These are phyloP conservation scores for Chaetodon trifasciatus DNA, from an alignment of 2,797 vertebrate genomes.

Conservation along the genomic window DNA sequence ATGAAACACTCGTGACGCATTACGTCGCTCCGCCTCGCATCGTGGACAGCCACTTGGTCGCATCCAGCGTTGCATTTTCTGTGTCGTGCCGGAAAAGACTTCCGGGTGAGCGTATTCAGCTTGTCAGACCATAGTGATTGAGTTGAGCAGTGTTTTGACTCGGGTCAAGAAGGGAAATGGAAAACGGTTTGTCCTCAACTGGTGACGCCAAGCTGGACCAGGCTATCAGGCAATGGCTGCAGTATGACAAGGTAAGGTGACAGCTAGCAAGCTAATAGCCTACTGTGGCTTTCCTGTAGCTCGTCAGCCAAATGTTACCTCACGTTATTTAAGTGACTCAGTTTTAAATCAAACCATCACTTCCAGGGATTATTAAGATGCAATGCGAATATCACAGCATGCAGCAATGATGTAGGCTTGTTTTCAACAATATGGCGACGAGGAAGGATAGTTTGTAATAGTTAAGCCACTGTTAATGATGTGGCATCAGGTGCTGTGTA, in stretches of 20 bases:
- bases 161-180: conserved; percentile 69
- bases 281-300: not conserved
- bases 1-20: conserved; percentile 36
- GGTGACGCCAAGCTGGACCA: conserved; percentile 73
- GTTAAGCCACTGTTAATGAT: not conserved
- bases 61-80: not conserved
- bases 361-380: not conserved
- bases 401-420: not conserved
- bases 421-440: not conserved
- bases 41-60: not conserved
- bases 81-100: no score
- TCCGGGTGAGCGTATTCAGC: rapidly evolving
- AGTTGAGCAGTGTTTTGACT: not conserved
- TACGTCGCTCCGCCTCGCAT: conserved; percentile 36
- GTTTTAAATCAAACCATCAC: not conserved
- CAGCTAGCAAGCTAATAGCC: conserved; percentile 33
- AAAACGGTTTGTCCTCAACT: conserved; percentile 48
- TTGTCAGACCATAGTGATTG: not conserved
- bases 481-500: not conserved
- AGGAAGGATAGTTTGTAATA: not conserved
- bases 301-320: not conserved
- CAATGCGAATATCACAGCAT: no score
- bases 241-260: conserved; percentile 89
- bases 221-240: conserved; percentile 88
- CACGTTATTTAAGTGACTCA: no score